Percentiles rank a stretch among this genome's conserved stretches.
Evolutionary conservation across 2,888 invertebrate species (phyloP).

Genomic region (Tetrapedia diversipes): DNA sequence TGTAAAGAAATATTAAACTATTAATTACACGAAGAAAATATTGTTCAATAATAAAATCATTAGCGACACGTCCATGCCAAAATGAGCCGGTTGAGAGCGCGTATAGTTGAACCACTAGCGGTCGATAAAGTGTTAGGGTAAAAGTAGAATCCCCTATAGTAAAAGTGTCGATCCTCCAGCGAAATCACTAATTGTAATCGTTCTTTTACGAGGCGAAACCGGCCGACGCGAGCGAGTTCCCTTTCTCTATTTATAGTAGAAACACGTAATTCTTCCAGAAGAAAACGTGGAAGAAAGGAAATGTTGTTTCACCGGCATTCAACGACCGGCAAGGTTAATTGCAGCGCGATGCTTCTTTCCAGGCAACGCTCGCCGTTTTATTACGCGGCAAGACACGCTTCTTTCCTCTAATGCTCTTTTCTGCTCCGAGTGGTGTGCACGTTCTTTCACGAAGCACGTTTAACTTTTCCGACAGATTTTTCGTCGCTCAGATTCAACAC

Average conservation of each 20-base stretch:
- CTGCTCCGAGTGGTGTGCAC: neutral
- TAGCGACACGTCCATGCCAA: neutral
- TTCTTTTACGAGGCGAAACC: too few species aligned
- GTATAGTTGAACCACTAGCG: too few species aligned
- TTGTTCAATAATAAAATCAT: too few species aligned
- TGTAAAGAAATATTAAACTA: too few species aligned
- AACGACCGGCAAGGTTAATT: neutral
- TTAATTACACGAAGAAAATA: too few species aligned
- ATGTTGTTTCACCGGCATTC: neutral
- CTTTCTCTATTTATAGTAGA: neutral
- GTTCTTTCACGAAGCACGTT: neutral
- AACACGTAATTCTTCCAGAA: neutral
- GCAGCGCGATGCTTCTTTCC: neutral
- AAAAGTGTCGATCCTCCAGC: too few species aligned
- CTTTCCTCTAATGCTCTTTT: slow-evolving; percentile 4
- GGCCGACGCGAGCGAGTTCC: neutral
- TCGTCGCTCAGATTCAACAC: neutral
- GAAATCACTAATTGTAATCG: neutral
- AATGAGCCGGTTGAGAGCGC: too few species aligned
- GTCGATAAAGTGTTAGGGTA: too few species aligned
- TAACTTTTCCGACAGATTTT: neutral
- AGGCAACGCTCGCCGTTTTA: slow-evolving; percentile 1
- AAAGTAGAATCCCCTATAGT: too few species aligned
- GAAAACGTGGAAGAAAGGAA: neutral
- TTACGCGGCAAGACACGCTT: neutral